Conservation (phyloP, 2,113 vertebrate species). For the Oncorhynchus tshawytscha region DNA sequence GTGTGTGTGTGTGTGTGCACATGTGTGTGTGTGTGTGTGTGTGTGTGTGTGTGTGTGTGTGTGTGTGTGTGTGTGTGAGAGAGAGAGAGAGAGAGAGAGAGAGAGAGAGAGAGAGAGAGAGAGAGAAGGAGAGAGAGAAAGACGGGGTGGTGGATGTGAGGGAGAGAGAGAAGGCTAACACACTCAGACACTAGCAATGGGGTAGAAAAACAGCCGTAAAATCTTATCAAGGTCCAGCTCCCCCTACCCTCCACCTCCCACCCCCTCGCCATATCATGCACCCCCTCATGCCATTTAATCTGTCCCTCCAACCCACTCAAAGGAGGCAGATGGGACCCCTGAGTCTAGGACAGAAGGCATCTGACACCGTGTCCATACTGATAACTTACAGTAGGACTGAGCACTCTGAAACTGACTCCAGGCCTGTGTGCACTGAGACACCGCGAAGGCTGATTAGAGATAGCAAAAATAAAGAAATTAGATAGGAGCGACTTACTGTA, state of each 20-base stretch:
- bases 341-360: conserved; percentile 53
- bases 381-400: conserved; percentile 1
- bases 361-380: conserved; percentile 43
- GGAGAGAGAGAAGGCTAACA: conserved; percentile 1
- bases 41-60: neutral
- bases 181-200: conserved; percentile 17
- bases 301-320: conserved; percentile 56
- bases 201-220: neutral
- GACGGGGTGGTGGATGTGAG: conserved; percentile 8
- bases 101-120: neutral
- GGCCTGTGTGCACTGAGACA: no score
- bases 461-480: no score
- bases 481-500: no score
- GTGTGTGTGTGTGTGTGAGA: neutral
- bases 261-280: no score
- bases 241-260: neutral
- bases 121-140: neutral
- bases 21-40: neutral
- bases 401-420: no score
- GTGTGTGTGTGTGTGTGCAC: neutral
- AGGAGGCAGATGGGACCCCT: conserved; percentile 70
- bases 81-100: neutral
- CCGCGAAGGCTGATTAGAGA: no score
- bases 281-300: conserved; percentile 64
- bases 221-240: neutral